Conservation (phyloP, 2,888 invertebrate species). For the Apodemia mormo region DNA sequence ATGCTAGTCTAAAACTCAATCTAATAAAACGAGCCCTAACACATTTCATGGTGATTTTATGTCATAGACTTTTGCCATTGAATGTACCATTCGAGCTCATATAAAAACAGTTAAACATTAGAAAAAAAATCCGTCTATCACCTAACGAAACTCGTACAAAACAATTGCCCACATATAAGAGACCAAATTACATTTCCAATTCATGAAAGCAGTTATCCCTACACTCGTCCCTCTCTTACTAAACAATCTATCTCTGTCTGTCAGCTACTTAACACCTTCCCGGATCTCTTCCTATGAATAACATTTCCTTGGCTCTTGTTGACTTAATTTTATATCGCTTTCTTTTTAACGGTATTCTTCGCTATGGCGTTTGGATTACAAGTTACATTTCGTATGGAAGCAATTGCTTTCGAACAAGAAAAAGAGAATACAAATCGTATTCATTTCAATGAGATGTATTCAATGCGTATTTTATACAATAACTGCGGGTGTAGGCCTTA, state of each 20-base stretch:
- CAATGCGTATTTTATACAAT: conserved; percentile 17
- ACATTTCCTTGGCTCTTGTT: conserved; percentile 72
- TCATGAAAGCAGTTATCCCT: conserved; percentile 73
- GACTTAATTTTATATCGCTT: conserved; percentile 80
- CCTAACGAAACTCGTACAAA: conserved; percentile 59
- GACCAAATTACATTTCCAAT: conserved; percentile 79
- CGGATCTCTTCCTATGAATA: conserved; percentile 76
- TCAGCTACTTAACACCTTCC: conserved; percentile 43
- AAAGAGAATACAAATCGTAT: conserved; percentile 21
- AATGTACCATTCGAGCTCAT: conserved; percentile 26
- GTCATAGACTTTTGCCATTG: conserved; percentile 2
- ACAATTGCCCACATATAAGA: conserved; percentile 68
- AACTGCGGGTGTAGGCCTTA: not conserved
- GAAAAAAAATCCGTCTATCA: conserved; percentile 47
- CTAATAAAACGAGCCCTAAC: not conserved
- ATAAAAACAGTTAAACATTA: conserved; percentile 37
- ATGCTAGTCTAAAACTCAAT: not conserved
- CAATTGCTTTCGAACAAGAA: conserved; percentile 22
- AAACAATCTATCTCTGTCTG: conserved; percentile 26
- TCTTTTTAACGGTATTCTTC: conserved; percentile 41
- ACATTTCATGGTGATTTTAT: not conserved
- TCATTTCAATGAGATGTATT: conserved; percentile 13
- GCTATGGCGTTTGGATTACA: conserved; percentile 35
- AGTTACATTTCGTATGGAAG: conserved; percentile 30
- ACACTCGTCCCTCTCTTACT: conserved; percentile 37